These are phyloP conservation scores for Hecatera dysodea DNA, from an alignment of 2,888 invertebrate species.

Conservation along the genomic window DNA sequence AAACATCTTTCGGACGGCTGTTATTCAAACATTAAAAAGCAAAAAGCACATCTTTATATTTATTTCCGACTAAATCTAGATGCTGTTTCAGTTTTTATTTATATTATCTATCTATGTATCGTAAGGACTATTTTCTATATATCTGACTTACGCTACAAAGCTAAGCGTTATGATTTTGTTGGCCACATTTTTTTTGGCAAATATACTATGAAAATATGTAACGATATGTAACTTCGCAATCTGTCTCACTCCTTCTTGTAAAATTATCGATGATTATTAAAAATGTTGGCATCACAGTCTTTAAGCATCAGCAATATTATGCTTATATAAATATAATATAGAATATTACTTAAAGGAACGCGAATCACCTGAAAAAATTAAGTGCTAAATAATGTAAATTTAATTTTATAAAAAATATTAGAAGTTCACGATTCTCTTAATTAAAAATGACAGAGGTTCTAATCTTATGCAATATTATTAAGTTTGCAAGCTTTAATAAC, in stretches of 20 bases:
- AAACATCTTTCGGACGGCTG: constrained; percentile 26
- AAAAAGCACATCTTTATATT: constrained; percentile 8
- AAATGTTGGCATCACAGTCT: constrained; percentile 38
- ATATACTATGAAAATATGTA: constrained; percentile 56
- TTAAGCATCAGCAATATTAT: constrained; percentile 33
- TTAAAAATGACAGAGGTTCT: constrained; percentile 16
- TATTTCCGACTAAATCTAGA: background rate
- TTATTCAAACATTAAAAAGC: constrained; percentile 10
- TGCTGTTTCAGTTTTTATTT: background rate
- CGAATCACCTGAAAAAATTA: constrained; percentile 33
- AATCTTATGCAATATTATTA: background rate
- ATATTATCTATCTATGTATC: background rate
- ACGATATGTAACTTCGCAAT: constrained; percentile 53
- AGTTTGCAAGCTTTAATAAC: constrained; percentile 5
- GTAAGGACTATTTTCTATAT: constrained; percentile 7
- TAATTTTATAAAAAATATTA: constrained; percentile 48
- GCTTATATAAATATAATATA: constrained; percentile 34
- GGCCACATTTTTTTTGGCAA: constrained; percentile 62
- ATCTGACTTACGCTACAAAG: constrained; percentile 30
- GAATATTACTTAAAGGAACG: constrained; percentile 36
- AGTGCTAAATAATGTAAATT: constrained; percentile 42
- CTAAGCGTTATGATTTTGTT: constrained; percentile 50
- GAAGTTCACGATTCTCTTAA: constrained; percentile 19
- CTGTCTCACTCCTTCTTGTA: constrained; percentile 48
- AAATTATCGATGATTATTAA: constrained; percentile 23